A percentile compares a stretch with the other conserved stretches of the same genome.
Conservation (phyloP, 2,888 invertebrate genomes). For the Andrena hattorfiana region DNA sequence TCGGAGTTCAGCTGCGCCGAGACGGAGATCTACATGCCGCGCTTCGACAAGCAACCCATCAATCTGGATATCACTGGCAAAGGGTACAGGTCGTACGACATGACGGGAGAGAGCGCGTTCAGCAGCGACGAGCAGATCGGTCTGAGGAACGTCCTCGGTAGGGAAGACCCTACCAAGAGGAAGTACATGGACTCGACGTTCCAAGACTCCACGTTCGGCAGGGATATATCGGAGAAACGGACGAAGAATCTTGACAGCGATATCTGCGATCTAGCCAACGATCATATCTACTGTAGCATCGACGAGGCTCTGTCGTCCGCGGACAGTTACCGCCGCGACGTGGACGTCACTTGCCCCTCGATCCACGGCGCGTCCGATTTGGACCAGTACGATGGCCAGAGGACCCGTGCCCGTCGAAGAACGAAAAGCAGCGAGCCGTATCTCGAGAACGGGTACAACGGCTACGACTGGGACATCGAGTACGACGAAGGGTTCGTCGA, state of each 20-base stretch:
- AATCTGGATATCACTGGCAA: conserved; percentile 46
- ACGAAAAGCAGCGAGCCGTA: conserved; percentile 80
- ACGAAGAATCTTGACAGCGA: conserved; percentile 66
- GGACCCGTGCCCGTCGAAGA: conserved; percentile 68
- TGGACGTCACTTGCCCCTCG: conserved; percentile 48
- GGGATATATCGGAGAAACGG: conserved; percentile 71
- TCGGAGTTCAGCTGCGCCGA: conserved; percentile 86
- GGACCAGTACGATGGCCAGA: conserved; percentile 77
- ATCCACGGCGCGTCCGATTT: conserved; percentile 25
- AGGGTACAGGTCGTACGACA: conserved; percentile 45
- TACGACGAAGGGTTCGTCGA: conserved; percentile 72
- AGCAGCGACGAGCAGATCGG: conserved; percentile 67
- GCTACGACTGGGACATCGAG: conserved; percentile 73
- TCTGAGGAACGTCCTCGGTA: conserved; percentile 59
- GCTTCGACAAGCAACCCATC: conserved; percentile 80
- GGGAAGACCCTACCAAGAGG: conserved; percentile 72
- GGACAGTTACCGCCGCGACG: conserved; percentile 58
- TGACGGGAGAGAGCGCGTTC: conserved; percentile 47
- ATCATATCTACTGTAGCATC: conserved; percentile 86
- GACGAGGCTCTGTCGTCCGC: conserved; percentile 86
- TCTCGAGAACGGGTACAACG: conserved; percentile 73
- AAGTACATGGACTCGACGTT: conserved; percentile 75
- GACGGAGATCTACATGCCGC: conserved; percentile 86
- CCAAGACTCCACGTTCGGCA: conserved; percentile 63
- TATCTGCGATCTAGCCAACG: conserved; percentile 68